Evolutionary conservation across 2,113 vertebrate species (phyloP).

Genomic region (Peromyscus californicus): DNA sequence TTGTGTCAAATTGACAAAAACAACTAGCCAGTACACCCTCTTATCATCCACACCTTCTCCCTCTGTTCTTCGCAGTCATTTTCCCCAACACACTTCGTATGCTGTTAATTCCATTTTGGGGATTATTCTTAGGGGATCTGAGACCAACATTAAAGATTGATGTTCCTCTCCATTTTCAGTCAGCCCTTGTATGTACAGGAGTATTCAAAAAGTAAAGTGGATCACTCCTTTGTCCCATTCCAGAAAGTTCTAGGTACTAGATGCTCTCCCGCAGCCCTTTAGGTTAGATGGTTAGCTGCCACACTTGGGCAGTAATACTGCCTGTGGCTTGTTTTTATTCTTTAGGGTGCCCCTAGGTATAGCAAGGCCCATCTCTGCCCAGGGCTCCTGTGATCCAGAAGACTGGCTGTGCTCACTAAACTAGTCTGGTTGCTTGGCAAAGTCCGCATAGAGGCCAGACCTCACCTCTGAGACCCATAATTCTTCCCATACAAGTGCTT

Average conservation of each 20-base stretch:
- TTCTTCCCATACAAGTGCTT: neutral
- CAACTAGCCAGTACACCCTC: neutral
- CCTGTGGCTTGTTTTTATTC: constrained; percentile 15
- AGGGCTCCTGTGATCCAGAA: neutral
- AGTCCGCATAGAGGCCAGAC: constrained; percentile 36
- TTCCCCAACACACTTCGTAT: neutral
- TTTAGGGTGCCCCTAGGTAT: neutral
- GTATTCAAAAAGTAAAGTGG: neutral
- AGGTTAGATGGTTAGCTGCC: neutral
- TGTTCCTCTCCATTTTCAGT: neutral
- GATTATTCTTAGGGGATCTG: neutral
- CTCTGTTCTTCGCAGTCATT: neutral
- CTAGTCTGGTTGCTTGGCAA: neutral
- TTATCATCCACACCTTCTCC: neutral
- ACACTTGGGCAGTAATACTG: neutral
- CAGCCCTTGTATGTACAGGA: neutral
- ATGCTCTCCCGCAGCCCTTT: neutral
- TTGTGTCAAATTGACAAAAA: neutral
- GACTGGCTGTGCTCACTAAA: neutral
- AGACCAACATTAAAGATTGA: too few relatives aligned
- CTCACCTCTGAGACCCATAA: neutral
- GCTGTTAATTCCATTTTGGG: neutral
- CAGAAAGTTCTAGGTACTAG: constrained; percentile 5
- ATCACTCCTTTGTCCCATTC: neutral
- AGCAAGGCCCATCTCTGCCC: neutral